A percentile compares a stretch with the other conserved stretches of the same genome.
phyloP scores from a whole-genome alignment of 2,888 invertebrate species.

The Tanytarsus gracilentus region DNA sequence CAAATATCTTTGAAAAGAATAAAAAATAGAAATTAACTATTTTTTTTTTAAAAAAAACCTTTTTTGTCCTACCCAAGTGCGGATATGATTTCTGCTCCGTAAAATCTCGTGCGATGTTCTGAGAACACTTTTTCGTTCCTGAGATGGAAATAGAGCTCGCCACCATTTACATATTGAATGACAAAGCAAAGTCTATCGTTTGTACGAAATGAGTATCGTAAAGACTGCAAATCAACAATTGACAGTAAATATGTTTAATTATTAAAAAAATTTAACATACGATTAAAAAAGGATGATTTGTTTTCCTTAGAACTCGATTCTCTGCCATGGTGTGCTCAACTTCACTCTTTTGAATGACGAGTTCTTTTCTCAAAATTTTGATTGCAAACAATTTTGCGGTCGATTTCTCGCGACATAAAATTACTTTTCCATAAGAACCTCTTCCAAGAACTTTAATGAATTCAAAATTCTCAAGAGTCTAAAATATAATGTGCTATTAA shows the following conservation, averaged over 20 bases:
- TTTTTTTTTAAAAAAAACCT: not conserved
- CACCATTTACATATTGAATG: slow-evolving; percentile 98
- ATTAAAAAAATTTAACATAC: slow-evolving; percentile 54
- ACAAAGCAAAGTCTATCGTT: slow-evolving; percentile 97
- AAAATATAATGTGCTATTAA: too few species aligned
- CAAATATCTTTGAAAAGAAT: slow-evolving; percentile 45
- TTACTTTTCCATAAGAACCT: slow-evolving; percentile 98
- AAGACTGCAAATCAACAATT: slow-evolving; percentile 76
- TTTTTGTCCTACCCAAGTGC: slow-evolving; percentile 89
- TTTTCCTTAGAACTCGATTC: slow-evolving; percentile 92
- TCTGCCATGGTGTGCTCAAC: slow-evolving; percentile 98
- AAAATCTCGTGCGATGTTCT: slow-evolving; percentile 94
- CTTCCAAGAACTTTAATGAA: slow-evolving; percentile 96
- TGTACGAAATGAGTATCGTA: slow-evolving; percentile 99
- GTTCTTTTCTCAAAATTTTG: slow-evolving; percentile 96
- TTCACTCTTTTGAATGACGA: slow-evolving; percentile 97
- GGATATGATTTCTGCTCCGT: slow-evolving; percentile 97
- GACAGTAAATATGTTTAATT: too few species aligned
- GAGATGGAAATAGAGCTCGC: slow-evolving; percentile 97
- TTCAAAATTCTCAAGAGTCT: slow-evolving; percentile 98
- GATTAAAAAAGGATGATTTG: slow-evolving; percentile 97
- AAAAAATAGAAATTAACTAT: too few species aligned
- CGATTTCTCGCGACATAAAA: slow-evolving; percentile 90
- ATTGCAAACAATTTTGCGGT: slow-evolving; percentile 92
- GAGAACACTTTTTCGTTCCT: slow-evolving; percentile 82